Conservation (phyloP, 2,113 vertebrate species). For the Bettongia penicillata region DNA sequence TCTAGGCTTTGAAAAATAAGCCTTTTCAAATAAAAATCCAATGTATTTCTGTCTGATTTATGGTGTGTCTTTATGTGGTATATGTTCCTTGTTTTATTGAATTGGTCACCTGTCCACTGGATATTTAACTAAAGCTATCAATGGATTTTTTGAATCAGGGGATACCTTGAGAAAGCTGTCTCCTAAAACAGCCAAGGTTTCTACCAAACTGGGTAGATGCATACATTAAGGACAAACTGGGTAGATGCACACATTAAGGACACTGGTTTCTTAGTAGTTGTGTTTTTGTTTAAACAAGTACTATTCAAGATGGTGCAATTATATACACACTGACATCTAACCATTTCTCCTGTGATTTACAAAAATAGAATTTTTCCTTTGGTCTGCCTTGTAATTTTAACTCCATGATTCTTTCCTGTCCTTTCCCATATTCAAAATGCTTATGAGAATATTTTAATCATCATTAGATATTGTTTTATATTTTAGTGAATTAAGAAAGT, state of each 20-base stretch:
- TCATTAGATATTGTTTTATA: conserved; percentile 13
- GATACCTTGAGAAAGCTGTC: background rate
- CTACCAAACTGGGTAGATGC: background rate
- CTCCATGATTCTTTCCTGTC: conserved; percentile 25
- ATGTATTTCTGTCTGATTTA: conserved; percentile 35
- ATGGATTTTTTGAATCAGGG: background rate
- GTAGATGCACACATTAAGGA: background rate
- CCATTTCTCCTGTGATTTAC: background rate
- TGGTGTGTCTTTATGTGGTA: background rate
- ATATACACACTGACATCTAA: conserved; percentile 8
- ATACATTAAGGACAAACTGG: too few relatives aligned
- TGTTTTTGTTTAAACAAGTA: background rate
- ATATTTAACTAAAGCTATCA: conserved; percentile 24
- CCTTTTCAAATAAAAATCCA: conserved; percentile 28
- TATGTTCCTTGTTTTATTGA: conserved; percentile 30
- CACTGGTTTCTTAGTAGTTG: conserved; percentile 10
- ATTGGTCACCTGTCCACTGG: background rate
- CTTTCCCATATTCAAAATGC: background rate
- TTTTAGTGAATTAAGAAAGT: background rate
- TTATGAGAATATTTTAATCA: background rate
- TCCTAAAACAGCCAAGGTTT: background rate
- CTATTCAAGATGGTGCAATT: conserved; percentile 37
- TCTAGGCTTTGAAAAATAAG: conserved; percentile 22
- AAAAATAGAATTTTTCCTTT: background rate
- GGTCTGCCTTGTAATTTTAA: background rate